A percentile compares a stretch with the other conserved stretches of the same genome.
These are phyloP conservation scores for Brachionus manjavacas DNA, from an alignment of 1,140 invertebrate species.

Conservation along the genomic window DNA sequence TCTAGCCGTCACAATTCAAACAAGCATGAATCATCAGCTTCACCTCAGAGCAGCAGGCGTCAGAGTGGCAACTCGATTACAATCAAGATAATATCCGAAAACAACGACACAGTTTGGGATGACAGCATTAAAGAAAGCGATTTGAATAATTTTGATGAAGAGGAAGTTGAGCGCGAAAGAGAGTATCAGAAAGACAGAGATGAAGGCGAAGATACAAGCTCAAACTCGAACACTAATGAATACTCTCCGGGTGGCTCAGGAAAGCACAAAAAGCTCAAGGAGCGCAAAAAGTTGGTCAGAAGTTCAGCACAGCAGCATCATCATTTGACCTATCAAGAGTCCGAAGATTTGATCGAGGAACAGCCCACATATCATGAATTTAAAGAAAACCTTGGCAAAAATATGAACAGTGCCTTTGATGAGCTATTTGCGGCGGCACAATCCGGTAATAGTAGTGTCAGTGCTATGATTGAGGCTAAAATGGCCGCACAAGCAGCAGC, in stretches of 20 bases:
- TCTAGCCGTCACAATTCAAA: slow-evolving; percentile 15
- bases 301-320: slow-evolving; percentile 17
- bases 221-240: background rate
- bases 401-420: slow-evolving; percentile 40
- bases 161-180: slow-evolving; percentile 7
- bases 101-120: background rate
- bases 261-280: slow-evolving; percentile 30
- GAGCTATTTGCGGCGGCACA: slow-evolving; percentile 28
- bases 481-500: slow-evolving; percentile 27
- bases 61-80: slow-evolving; percentile 32
- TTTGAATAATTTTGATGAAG: slow-evolving; percentile 13
- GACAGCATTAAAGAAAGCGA: slow-evolving; percentile 1
- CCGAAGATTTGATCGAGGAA: slow-evolving; percentile 7
- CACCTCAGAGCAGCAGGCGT: background rate
- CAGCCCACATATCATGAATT: slow-evolving; percentile 3
- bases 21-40: slow-evolving; percentile 1
- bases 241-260: background rate
- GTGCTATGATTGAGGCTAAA: slow-evolving; percentile 38
- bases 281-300: slow-evolving; percentile 9
- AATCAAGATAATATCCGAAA: slow-evolving; percentile 27
- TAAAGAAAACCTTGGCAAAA: background rate
- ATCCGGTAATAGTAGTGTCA: slow-evolving; percentile 2
- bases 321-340: slow-evolving; percentile 25
- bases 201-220: background rate
- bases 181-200: slow-evolving; percentile 8